These are phyloP conservation scores for Steatocranus sp. DNA, from an alignment of 2,797 vertebrate genomes.

Conservation along the genomic window DNA sequence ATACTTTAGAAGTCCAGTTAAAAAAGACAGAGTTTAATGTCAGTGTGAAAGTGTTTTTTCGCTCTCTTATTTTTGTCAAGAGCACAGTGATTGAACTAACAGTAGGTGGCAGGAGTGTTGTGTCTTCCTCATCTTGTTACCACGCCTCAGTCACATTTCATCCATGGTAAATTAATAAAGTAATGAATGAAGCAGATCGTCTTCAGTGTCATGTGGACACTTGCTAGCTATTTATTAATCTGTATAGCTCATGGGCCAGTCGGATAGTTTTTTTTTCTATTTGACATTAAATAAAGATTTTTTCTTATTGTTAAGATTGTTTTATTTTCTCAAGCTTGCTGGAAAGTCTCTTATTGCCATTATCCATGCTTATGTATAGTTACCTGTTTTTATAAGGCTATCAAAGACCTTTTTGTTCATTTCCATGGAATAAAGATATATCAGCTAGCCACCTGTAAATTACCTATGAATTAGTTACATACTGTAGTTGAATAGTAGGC, in stretches of 20 bases:
- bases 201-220: not conserved
- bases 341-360: not conserved
- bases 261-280: not conserved
- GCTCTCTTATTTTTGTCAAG: not conserved
- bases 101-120: conserved; percentile 64
- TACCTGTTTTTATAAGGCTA: not conserved
- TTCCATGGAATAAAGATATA: not conserved
- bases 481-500: not conserved
- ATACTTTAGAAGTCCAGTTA: not conserved
- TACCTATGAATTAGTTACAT: not conserved
- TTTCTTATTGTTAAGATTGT: not conserved
- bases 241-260: not conserved
- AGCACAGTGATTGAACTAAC: conserved; percentile 25
- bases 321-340: not conserved
- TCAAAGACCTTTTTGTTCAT: not conserved
- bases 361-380: not conserved
- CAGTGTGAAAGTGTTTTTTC: not conserved
- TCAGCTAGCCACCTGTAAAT: not conserved
- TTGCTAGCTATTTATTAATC: not conserved
- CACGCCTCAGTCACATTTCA: not conserved
- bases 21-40: not conserved
- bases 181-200: not conserved
- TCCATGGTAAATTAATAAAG: not conserved
- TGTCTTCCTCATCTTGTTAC: conserved; percentile 10
- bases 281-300: not conserved